A percentile compares a stretch with the other conserved stretches of the same genome.
Evolutionary conservation across 2,797 vertebrate genomes (phyloP).

Genomic region (Pithecia hirsuta): DNA sequence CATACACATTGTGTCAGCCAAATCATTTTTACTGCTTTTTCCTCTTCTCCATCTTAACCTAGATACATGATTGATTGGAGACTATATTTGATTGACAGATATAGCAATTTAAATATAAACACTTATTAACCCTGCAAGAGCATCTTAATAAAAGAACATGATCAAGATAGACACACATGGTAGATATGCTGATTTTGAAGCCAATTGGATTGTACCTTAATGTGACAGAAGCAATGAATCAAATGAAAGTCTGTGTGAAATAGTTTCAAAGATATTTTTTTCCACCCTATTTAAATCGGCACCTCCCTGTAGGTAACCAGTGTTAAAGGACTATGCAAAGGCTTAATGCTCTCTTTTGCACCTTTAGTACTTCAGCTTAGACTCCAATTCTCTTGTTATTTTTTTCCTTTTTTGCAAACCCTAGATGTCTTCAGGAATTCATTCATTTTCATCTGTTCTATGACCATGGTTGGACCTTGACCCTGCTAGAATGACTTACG

Average conservation of each 20-base stretch:
- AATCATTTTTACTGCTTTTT: constrained; percentile 2
- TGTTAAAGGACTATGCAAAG: constrained; percentile 25
- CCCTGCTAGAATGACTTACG: background rate
- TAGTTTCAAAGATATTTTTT: background rate
- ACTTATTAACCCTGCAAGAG: constrained; percentile 65
- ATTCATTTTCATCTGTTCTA: background rate
- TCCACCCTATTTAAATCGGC: constrained; percentile 32
- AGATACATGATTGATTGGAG: constrained; percentile 61
- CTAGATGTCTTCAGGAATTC: background rate
- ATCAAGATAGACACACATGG: background rate
- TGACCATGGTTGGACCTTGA: background rate
- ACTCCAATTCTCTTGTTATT: background rate
- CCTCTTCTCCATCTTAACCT: background rate
- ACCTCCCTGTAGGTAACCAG: constrained; percentile 1
- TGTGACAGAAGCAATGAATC: constrained; percentile 33
- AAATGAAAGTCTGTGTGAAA: constrained; percentile 29
- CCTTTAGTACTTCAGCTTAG: background rate
- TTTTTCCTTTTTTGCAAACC: background rate
- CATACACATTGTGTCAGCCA: background rate
- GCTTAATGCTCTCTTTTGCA: background rate
- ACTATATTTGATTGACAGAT: constrained; percentile 60
- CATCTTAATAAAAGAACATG: constrained; percentile 42
- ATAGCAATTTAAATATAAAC: constrained; percentile 67
- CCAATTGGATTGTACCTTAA: background rate
- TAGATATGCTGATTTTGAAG: constrained; percentile 45